Conservation (phyloP, 2,888 invertebrate species). For the Calliscelio sp. region DNA sequence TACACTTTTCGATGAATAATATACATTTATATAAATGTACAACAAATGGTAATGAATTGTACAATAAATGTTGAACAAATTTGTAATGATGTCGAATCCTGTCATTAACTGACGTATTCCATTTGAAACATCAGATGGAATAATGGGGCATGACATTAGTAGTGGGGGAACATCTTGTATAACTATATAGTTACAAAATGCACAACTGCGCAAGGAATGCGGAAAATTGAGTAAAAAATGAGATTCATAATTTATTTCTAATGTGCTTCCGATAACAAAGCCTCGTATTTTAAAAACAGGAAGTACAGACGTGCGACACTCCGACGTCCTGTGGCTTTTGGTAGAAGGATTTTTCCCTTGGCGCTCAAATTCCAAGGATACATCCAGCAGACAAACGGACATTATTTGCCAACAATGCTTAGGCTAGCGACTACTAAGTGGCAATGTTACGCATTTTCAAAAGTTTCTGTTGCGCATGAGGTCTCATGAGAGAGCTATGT, state of each 20-base stretch:
- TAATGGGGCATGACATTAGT: neutral
- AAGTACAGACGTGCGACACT: constrained; percentile 72
- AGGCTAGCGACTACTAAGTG: constrained; percentile 80
- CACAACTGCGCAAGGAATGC: constrained; percentile 47
- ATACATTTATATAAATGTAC: no score
- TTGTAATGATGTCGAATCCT: no score
- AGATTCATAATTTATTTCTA: constrained; percentile 59
- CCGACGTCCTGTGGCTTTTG: constrained; percentile 70
- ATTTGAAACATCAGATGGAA: neutral
- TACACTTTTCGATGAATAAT: no score
- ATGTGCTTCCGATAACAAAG: constrained; percentile 66
- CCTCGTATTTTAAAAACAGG: constrained; percentile 66
- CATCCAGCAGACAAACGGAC: constrained; percentile 79
- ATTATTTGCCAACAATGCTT: constrained; percentile 81
- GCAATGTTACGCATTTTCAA: constrained; percentile 82
- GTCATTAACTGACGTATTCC: no score
- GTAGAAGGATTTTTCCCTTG: constrained; percentile 72
- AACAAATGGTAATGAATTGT: no score
- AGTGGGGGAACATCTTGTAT: no score
- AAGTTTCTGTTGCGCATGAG: constrained; percentile 77
- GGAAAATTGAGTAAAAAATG: constrained; percentile 64
- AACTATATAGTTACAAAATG: neutral
- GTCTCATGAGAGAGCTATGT: no score
- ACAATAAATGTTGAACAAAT: no score
- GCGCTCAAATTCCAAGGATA: constrained; percentile 75